Base-by-base conservation (phyloP, 2,888 invertebrate genomes). In the Gibbula magus region DNA sequence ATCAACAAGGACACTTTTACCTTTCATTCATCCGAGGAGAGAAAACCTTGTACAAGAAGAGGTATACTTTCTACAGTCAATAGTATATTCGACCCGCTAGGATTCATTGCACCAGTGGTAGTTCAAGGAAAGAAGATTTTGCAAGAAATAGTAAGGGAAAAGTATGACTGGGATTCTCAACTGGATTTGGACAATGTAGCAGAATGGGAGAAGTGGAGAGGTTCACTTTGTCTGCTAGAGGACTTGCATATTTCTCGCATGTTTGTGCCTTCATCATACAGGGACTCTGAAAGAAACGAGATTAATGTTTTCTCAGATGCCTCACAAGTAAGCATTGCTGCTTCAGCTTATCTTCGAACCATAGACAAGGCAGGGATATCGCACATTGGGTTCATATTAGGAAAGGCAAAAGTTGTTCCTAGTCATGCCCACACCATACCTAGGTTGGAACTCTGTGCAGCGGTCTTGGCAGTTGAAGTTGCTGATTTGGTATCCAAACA, bases 1-100 rank as follows among this genome's bases (percentile, higher is more conserved):
- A 20, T 79, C 0, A 54, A 79, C 8, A n/a, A 0, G 13, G 82
- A 82, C 39, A 56, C 73, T 0, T 74, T 79, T 45, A 25, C 16
- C 4, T 74, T 79, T 25, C 16, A 20, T 0, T 25, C 78, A 10
- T 29, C 18, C 2, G 0, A 39, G 0, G n/a, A 35, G 2, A 25
- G 79, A n/a, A 79, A 66, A 56, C 73, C 73, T 0, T 75, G 53
- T 51, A 77, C 79, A 20, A 4, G 53, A 18, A 51, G 81, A 29
- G 81, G 81, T 5, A 61, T 81, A 3, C 53, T 81, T 18, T 81
- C 81, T 1, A 74, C 74, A 0, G 22, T 81, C 10, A 74, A 77
- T 54, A 79, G 79, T 18, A n/a, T 81, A 0, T 81, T 67, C 52
- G 79, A 81, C 29, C 79, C 79, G 10, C 18, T 79, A 3, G 81